Conservation (phyloP, 2,797 vertebrate genomes). For the Lepilemur ruficaudatus region DNA sequence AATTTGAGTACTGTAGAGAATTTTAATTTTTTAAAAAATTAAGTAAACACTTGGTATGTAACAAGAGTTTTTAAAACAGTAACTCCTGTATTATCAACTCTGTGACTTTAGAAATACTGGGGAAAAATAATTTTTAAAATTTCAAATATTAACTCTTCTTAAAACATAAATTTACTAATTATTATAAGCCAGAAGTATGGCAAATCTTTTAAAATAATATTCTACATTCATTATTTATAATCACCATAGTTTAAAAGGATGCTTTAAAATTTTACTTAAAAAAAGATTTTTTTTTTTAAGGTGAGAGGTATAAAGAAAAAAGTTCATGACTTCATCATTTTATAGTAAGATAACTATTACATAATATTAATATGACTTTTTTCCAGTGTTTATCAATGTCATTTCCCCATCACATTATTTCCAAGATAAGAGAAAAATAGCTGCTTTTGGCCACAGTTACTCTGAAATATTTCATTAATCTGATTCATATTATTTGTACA, state of each 20-base stretch:
- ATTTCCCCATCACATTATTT: constrained; percentile 13
- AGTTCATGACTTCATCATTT: background rate
- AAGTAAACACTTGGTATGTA: background rate
- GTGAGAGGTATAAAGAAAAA: background rate
- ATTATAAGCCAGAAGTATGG: background rate
- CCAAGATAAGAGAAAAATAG: background rate
- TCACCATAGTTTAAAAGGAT: background rate
- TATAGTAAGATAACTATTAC: background rate
- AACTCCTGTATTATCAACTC: background rate
- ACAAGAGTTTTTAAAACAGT: background rate
- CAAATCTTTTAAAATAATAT: background rate
- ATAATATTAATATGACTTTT: background rate
- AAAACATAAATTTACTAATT: background rate
- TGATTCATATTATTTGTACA: background rate
- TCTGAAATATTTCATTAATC: background rate
- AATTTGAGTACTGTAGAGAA: background rate
- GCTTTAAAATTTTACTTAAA: background rate
- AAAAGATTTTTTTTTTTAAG: background rate
- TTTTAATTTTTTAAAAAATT: background rate
- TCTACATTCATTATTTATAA: background rate
- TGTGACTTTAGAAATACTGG: background rate
- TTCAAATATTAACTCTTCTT: background rate
- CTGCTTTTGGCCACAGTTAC: background rate
- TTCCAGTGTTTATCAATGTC: background rate
- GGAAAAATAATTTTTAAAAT: background rate